Evolutionary conservation across 2,797 vertebrate species (phyloP).

Genomic region (Chloroceryle amazona): DNA sequence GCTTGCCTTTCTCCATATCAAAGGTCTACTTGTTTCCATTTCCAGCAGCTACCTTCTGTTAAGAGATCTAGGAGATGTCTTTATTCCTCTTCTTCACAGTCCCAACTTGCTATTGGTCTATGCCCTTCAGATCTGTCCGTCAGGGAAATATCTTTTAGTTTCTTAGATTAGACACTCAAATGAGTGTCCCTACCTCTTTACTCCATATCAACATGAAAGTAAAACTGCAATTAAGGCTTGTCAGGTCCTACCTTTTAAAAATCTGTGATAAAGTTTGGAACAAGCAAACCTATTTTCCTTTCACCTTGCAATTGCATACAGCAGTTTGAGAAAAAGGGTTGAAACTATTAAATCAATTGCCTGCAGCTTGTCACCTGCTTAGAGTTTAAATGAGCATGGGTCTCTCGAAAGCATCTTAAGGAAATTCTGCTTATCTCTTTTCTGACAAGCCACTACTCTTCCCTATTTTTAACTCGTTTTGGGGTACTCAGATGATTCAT

Average conservation of each 20-base stretch:
- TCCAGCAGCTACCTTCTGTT: not conserved
- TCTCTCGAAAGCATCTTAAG: not conserved
- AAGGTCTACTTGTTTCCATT: not conserved
- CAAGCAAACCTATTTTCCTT: not conserved
- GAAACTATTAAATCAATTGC: not conserved
- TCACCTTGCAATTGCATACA: not conserved
- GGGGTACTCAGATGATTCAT: not conserved
- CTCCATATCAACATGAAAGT: not conserved
- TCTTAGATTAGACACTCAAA: not conserved
- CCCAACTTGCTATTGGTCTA: rapidly evolving
- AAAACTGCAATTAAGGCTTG: not conserved
- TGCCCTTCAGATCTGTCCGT: not conserved
- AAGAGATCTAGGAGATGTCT: rapidly evolving
- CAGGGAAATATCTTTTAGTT: not conserved
- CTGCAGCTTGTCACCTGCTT: not conserved
- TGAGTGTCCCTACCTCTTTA: not conserved
- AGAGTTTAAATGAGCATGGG: not conserved
- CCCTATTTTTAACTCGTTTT: not conserved
- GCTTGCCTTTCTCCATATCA: not conserved
- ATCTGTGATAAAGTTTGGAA: not conserved
- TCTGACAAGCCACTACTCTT: not conserved
- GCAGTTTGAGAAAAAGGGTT: not conserved
- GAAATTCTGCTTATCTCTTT: not conserved
- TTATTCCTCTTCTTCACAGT: not conserved
- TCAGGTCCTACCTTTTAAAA: not conserved